Evolutionary conservation across 2,888 invertebrate genomes (phyloP).

Genomic region (Amiota minor): DNA sequence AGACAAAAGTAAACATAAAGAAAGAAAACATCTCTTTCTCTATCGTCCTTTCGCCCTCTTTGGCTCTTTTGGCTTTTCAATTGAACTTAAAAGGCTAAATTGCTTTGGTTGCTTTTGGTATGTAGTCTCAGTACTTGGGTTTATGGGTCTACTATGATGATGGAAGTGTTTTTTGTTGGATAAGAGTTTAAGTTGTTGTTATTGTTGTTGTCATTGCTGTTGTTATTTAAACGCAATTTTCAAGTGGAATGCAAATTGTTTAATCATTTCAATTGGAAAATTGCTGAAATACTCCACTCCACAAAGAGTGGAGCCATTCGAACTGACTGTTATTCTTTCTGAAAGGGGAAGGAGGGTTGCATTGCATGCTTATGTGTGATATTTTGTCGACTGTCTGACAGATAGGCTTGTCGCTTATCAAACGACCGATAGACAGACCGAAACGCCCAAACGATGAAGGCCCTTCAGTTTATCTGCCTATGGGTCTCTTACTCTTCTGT

Average conservation of each 20-base stretch:
- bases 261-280: conserved; percentile 72
- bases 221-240: conserved; percentile 71
- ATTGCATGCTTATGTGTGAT: neutral
- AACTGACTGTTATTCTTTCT: neutral
- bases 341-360: neutral
- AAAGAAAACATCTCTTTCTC: no score
- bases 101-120: no score
- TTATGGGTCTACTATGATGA: neutral
- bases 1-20: no score
- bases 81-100: no score
- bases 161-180: conserved; percentile 3
- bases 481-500: neutral
- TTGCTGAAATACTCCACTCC: conserved; percentile 64
- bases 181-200: neutral
- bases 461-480: neutral
- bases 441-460: neutral
- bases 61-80: no score
- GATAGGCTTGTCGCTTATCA: conserved; percentile 6
- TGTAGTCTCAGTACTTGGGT: neutral
- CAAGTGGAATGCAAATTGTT: conserved; percentile 72
- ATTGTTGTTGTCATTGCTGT: conserved; percentile 39
- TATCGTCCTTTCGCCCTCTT: no score
- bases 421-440: neutral
- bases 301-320: conserved; percentile 40
- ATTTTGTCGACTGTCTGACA: neutral